These are phyloP conservation scores for Rhodinocichla rosea DNA, from an alignment of 2,113 vertebrate genomes.

Conservation along the genomic window DNA sequence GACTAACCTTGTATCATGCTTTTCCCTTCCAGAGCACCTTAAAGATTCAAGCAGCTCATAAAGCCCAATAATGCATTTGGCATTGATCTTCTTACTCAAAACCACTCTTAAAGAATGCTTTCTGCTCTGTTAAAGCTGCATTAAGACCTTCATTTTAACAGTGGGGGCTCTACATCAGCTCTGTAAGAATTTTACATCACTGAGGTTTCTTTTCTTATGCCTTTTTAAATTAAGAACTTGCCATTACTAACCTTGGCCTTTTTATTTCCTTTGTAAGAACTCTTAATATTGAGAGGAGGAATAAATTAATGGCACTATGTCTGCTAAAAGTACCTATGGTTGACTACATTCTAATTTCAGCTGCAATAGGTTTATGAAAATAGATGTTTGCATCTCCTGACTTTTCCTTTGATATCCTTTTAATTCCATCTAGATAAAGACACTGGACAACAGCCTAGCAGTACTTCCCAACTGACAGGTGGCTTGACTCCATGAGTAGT, in stretches of 20 bases:
- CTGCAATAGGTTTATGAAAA: background rate
- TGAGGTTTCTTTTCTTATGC: background rate
- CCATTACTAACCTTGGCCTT: background rate
- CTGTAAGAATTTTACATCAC: background rate
- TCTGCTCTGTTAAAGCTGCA: background rate
- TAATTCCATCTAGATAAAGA: background rate
- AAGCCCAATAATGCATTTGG: slow-evolving; percentile 27
- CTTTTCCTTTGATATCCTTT: background rate
- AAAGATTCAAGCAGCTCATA: slow-evolving; percentile 23
- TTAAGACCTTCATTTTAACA: slow-evolving; percentile 12
- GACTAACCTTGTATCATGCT: background rate
- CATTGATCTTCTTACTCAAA: slow-evolving; percentile 31
- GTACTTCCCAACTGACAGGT: background rate
- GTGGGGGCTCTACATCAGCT: background rate
- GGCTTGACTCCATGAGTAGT: background rate
- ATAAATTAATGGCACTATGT: background rate
- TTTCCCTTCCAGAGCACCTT: background rate
- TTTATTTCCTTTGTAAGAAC: background rate
- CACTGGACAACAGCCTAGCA: background rate
- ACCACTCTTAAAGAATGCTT: background rate
- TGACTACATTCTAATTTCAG: background rate
- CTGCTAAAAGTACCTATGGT: background rate
- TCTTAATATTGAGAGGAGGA: background rate
- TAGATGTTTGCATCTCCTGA: background rate
- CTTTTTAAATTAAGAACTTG: background rate